A percentile compares a stretch with the other conserved stretches of the same genome.
phyloP scores from a whole-genome alignment of 2,113 vertebrate genomes.

The Tyto alba region DNA sequence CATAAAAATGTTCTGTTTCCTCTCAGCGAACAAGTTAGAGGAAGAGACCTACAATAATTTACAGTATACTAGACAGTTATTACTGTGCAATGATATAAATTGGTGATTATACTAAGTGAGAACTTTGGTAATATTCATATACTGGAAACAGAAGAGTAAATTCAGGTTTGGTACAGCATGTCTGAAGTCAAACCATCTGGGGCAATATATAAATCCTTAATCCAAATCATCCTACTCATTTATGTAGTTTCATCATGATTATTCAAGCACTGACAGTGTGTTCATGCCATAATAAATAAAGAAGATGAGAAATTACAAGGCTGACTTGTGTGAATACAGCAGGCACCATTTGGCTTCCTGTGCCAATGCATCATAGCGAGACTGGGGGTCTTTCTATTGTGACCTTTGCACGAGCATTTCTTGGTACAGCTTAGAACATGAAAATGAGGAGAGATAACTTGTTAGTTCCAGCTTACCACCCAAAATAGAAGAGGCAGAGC shows the following conservation, averaged over 20 bases:
- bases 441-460: not conserved
- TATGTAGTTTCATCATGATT: conserved; percentile 35
- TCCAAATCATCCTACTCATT: conserved; percentile 27
- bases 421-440: not conserved
- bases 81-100: conserved; percentile 32
- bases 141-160: conserved; percentile 8
- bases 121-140: conserved; percentile 9
- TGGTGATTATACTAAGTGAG: not conserved
- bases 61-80: conserved; percentile 39
- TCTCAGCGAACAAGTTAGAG: conserved; percentile 22
- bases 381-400: fast-evolving
- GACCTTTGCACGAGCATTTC: not conserved
- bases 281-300: not conserved
- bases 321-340: not conserved
- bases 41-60: conserved; percentile 11
- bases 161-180: not conserved
- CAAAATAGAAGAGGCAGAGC: not conserved
- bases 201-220: not conserved
- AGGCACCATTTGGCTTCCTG: not conserved
- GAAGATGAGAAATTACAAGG: not conserved
- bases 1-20: conserved; percentile 22
- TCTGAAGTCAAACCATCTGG: not conserved
- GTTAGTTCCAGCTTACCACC: not conserved
- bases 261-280: not conserved
- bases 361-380: not conserved